Evolutionary conservation across 2,888 invertebrate genomes (phyloP).

Genomic region (Deroplatys truncata): DNA sequence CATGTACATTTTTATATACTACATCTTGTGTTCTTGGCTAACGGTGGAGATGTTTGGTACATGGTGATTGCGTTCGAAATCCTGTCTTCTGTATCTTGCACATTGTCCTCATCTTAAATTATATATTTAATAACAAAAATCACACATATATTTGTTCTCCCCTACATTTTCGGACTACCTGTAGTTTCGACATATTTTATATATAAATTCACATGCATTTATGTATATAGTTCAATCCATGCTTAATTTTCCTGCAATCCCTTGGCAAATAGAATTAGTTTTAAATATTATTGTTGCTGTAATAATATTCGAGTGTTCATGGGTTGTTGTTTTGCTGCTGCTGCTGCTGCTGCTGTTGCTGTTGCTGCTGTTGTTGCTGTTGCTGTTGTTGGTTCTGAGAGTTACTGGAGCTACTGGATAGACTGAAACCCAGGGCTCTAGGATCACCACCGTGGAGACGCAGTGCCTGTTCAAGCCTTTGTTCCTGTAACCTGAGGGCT

Average conservation of each 20-base stretch:
- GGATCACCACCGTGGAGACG: conserved; percentile 72
- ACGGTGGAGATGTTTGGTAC: conserved; percentile 10
- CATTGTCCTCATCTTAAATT: conserved; percentile 11
- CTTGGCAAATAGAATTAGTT: not conserved
- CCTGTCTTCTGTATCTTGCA: conserved; percentile 12
- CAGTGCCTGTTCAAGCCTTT: conserved; percentile 76
- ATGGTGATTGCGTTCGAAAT: conserved; percentile 2
- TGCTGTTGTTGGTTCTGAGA: conserved; percentile 27
- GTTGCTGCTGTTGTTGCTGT: not conserved
- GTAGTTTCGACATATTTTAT: conserved; percentile 20
- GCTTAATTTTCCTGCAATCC: conserved; percentile 15
- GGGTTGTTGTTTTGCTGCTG: conserved; percentile 24
- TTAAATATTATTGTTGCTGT: conserved; percentile 3
- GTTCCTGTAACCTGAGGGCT: conserved; percentile 61
- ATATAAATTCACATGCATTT: conserved; percentile 28
- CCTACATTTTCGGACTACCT: conserved; percentile 12
- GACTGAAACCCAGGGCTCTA: conserved; percentile 71
- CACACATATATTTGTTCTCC: conserved; percentile 22
- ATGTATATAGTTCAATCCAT: conserved; percentile 8
- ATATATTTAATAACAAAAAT: conserved; percentile 21
- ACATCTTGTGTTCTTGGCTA: conserved; percentile 2
- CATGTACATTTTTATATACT: conserved; percentile 16
- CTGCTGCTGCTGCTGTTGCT: conserved; percentile 24
- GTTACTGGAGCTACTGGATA: conserved; percentile 42
- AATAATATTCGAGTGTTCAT: conserved; percentile 22